Base-by-base conservation (phyloP, 2,888 invertebrate species). In the Melitaea athalia region DNA sequence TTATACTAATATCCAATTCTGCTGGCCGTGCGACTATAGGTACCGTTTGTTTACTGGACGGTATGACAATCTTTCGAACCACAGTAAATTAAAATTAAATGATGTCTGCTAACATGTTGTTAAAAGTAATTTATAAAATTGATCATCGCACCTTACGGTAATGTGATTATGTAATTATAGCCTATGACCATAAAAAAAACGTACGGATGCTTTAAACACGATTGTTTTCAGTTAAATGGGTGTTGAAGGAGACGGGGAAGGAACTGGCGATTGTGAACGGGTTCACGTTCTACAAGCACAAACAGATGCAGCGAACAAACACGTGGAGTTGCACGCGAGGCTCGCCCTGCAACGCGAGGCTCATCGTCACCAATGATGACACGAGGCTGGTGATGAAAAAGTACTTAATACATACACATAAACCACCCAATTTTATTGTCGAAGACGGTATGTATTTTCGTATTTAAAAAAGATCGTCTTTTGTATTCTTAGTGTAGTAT, bases 291-390 rank as follows among this genome's bases (percentile, higher is more conserved):
- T 78, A 78, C 62, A 74, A 73, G 24, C 75, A 76, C 55, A 77
- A 74, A 59, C 64, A 65, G 12, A 70, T 70, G 33, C 47, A 68
- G 31, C 74, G 68, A 57, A 74, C 72, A 1, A 68, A 76, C 33
- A 67, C 70, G 10, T 83, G 83, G 82, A 75, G 76, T 1, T 83
- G 85, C 59, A 83, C 84, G 7, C 78, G 73, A 17, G 79, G 81
- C 0, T 79, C 79, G 42, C 70, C 72, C 1, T 82, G 85, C 60
- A 77, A 75, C 31, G 79, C 82, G 0, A 74, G 79, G 12, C 62
- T 82, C n/a, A 78, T 78, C 43, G 55, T 75, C 42, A 68, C 75
- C 14, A 72, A 71, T 52, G 17, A 55, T 64, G 59, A 61, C n/a
- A 60, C 64, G 24, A 65, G 70, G 12, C 52, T 67, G 12, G 50